phyloP scores from a whole-genome alignment of 2,888 invertebrate species.

The Monoplex corrugatus region DNA sequence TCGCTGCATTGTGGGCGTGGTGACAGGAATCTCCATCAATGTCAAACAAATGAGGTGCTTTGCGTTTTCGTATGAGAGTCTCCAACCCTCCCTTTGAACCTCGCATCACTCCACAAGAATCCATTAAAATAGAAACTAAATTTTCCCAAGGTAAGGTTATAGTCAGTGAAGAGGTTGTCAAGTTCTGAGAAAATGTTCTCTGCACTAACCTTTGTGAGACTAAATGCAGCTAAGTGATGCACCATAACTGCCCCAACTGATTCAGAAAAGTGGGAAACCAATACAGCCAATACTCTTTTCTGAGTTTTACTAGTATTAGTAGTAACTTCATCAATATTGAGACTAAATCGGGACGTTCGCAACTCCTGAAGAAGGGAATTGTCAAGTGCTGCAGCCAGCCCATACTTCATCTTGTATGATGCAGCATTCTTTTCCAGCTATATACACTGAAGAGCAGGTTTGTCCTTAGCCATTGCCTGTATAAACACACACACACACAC shows the following conservation, averaged over 20 bases:
- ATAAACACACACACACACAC: no score
- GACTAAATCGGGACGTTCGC: no score
- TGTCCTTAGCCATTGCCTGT: no score
- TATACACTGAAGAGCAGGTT: no score
- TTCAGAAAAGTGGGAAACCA: conserved; percentile 52
- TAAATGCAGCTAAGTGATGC: conserved; percentile 56
- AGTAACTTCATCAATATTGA: no score
- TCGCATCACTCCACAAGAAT: conserved; percentile 65
- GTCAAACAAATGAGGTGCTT: conserved; percentile 63
- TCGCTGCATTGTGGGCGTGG: conserved; percentile 66
- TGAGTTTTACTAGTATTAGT: no score
- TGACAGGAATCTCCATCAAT: conserved; percentile 68
- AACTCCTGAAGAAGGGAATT: no score
- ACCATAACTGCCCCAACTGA: conserved; percentile 49
- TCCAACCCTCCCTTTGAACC: conserved; percentile 64
- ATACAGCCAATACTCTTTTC: no score
- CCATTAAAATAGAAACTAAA: conserved; percentile 63
- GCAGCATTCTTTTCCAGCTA: no score
- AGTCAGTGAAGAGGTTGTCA: conserved; percentile 50
- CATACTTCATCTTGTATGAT: no score
- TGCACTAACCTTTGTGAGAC: conserved; percentile 52
- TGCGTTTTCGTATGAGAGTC: conserved; percentile 53
- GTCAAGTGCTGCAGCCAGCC: no score
- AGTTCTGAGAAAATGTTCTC: conserved; percentile 50
- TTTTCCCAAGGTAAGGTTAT: conserved; percentile 62